A percentile compares a stretch with the other conserved stretches of the same genome.
phyloP scores from a whole-genome alignment of 2,113 vertebrate genomes.

The Clarias macrocephalus region DNA sequence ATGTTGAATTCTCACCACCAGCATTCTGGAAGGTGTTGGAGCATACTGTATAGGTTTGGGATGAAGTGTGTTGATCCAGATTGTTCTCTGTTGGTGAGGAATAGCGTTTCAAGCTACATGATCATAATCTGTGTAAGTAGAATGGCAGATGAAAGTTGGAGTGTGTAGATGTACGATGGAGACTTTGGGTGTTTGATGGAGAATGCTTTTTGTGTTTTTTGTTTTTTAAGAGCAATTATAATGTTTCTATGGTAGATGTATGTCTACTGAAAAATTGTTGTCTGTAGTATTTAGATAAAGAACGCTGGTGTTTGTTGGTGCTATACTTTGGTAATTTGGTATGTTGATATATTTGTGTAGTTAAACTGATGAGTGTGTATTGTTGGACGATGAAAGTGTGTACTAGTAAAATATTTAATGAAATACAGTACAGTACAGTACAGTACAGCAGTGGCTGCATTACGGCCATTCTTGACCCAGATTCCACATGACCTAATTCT shows the following conservation, averaged over 20 bases:
- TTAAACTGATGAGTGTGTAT: background rate
- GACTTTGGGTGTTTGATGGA: background rate
- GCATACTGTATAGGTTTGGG: background rate
- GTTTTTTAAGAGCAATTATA: background rate
- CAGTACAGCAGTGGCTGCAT: background rate
- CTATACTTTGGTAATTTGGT: background rate
- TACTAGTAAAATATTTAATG: background rate
- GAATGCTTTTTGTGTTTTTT: background rate
- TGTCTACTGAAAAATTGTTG: background rate
- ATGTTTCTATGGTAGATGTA: background rate
- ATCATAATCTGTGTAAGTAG: background rate
- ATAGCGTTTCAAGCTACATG: background rate
- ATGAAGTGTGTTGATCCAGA: background rate
- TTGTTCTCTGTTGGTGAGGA: background rate
- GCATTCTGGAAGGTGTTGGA: background rate
- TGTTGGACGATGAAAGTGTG: background rate
- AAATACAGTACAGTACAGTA: background rate
- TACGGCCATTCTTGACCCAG: background rate
- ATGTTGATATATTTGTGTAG: background rate
- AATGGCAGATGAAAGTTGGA: background rate
- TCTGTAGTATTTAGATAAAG: background rate
- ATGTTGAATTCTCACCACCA: background rate
- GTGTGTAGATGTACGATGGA: background rate
- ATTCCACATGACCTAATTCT: background rate
- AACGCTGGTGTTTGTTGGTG: background rate